These are phyloP conservation scores for Acomys russatus DNA, from an alignment of 2,797 vertebrate genomes.

Conservation along the genomic window DNA sequence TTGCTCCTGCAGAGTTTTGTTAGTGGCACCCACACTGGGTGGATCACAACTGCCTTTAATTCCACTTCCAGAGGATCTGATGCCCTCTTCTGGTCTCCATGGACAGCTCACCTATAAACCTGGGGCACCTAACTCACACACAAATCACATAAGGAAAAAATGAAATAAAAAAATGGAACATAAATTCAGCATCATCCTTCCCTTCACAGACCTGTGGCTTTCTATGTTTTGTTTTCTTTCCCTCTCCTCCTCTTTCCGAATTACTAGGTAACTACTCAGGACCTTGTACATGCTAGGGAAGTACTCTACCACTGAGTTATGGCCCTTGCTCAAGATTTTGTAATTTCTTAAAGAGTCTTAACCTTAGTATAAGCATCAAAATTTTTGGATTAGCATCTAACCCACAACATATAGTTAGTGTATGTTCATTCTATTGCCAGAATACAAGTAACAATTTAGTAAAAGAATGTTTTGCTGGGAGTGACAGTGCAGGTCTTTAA, in stretches of 20 bases:
- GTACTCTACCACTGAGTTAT: background rate
- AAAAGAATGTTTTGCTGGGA: background rate
- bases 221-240: background rate
- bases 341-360: background rate
- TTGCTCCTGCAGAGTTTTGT: background rate
- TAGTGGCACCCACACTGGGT: background rate
- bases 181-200: background rate
- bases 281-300: background rate
- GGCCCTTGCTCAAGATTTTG: background rate
- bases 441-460: constrained; percentile 10
- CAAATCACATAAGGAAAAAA: background rate
- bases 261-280: background rate
- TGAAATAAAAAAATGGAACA: background rate
- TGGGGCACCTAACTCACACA: background rate
- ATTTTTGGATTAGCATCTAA: background rate
- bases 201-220: background rate
- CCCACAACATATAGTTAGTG: background rate
- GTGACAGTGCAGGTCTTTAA: background rate
- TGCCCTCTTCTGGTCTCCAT: background rate
- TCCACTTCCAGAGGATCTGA: background rate
- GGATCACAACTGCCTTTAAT: background rate
- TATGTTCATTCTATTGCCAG: background rate
- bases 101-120: background rate
- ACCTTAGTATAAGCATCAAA: background rate
- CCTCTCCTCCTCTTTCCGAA: background rate